Evolutionary conservation across 2,113 vertebrate species (phyloP).

Genomic region (Aldabrachelys gigantea): DNA sequence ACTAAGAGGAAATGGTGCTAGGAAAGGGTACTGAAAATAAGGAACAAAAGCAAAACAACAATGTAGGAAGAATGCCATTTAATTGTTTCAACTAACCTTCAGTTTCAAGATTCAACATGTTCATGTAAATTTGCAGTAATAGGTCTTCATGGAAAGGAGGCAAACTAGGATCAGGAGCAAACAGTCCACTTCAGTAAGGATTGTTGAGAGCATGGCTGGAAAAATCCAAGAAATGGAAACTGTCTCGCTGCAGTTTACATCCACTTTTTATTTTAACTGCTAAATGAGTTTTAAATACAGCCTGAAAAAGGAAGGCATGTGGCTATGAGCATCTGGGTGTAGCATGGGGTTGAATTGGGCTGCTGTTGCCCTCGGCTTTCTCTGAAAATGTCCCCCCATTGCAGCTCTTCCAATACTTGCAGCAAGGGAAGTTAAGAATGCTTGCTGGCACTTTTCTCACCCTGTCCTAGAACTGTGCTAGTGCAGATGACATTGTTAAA

Average conservation of each 20-base stretch:
- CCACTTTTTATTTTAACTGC: not conserved
- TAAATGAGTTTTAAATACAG: not conserved
- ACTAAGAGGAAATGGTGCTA: rapidly evolving
- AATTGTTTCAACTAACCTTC: not conserved
- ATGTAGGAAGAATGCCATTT: not conserved
- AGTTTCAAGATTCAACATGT: rapidly evolving
- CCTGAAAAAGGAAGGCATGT: not conserved
- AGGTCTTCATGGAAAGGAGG: not conserved
- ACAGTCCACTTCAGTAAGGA: not conserved
- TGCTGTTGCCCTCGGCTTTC: not conserved
- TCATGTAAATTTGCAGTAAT: not conserved
- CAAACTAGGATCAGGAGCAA: not conserved
- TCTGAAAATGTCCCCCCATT: not conserved
- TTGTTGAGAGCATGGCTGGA: not conserved
- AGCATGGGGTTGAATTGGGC: not conserved
- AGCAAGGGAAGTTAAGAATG: rapidly evolving
- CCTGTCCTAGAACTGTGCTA: not conserved
- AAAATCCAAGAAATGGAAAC: not conserved
- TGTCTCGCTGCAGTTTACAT: not conserved
- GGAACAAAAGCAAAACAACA: not conserved
- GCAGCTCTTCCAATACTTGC: not conserved
- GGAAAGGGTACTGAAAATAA: not conserved
- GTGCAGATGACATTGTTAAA: not conserved
- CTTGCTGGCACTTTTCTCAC: not conserved
- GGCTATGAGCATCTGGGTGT: not conserved